Conservation (phyloP, 2,888 invertebrate species). For the Nomada ruficornis region DNA sequence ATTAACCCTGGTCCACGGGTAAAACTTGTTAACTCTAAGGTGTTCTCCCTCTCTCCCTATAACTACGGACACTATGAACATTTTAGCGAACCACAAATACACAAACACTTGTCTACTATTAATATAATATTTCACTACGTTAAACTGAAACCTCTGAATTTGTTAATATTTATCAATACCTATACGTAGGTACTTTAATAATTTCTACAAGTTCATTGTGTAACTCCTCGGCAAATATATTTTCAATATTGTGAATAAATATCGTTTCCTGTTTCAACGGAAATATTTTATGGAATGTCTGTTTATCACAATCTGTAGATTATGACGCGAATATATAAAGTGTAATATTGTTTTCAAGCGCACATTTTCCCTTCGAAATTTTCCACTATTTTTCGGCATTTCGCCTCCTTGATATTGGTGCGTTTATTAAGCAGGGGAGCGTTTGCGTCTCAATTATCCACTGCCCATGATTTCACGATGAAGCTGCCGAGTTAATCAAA, state of each 20-base stretch:
- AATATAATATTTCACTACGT: background rate
- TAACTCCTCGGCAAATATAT: too few species aligned
- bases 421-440: background rate
- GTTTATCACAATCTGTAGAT: too few species aligned
- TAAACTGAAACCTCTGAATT: background rate
- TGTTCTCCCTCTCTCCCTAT: background rate
- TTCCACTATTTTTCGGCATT: background rate
- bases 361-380: too few species aligned
- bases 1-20: slow-evolving; percentile 41
- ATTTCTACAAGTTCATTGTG: too few species aligned
- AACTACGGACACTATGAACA: background rate
- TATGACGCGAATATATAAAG: too few species aligned
- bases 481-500: slow-evolving; percentile 71
- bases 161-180: too few species aligned
- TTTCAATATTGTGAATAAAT: too few species aligned
- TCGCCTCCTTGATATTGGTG: slow-evolving; percentile 31
- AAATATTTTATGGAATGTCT: too few species aligned
- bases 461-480: slow-evolving; percentile 69
- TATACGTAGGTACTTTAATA: too few species aligned
- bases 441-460: slow-evolving; percentile 51
- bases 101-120: background rate
- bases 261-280: too few species aligned
- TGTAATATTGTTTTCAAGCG: too few species aligned
- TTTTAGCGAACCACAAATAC: background rate
- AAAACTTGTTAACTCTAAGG: slow-evolving; percentile 57